Percentiles rank a stretch among this genome's conserved stretches.
These are phyloP conservation scores for Dendropsophus ebraccatus DNA, from an alignment of 2,113 vertebrate genomes.

Conservation along the genomic window DNA sequence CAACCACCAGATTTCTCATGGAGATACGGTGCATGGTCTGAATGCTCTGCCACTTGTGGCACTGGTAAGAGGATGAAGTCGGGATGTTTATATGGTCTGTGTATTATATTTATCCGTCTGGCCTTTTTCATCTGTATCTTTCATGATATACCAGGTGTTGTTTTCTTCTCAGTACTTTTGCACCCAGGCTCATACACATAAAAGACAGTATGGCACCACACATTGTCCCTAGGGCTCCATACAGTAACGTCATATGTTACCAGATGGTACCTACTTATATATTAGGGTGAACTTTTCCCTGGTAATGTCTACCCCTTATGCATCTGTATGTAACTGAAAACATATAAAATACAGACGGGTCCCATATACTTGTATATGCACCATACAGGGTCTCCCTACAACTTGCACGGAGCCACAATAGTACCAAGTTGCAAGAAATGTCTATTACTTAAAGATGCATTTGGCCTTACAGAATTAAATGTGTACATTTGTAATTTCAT, in stretches of 20 bases:
- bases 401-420: neutral
- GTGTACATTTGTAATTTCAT: neutral
- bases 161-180: neutral
- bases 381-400: neutral
- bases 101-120: neutral
- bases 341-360: neutral
- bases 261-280: neutral
- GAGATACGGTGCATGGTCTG: constrained; percentile 86
- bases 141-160: neutral
- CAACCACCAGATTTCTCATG: constrained; percentile 78
- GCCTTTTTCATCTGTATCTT: neutral
- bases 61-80: constrained; percentile 72
- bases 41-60: constrained; percentile 89
- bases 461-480: neutral
- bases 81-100: neutral
- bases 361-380: too few relatives aligned
- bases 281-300: neutral
- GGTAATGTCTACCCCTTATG: too few relatives aligned
- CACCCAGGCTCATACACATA: too few relatives aligned
- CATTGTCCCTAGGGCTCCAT: neutral
- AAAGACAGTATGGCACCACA: neutral
- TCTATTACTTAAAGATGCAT: neutral
- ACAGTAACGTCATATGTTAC: neutral
- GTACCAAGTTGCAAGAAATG: too few relatives aligned
- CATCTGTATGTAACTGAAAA: neutral